phyloP scores from a whole-genome alignment of 2,113 vertebrate species.

The Apus apus region DNA sequence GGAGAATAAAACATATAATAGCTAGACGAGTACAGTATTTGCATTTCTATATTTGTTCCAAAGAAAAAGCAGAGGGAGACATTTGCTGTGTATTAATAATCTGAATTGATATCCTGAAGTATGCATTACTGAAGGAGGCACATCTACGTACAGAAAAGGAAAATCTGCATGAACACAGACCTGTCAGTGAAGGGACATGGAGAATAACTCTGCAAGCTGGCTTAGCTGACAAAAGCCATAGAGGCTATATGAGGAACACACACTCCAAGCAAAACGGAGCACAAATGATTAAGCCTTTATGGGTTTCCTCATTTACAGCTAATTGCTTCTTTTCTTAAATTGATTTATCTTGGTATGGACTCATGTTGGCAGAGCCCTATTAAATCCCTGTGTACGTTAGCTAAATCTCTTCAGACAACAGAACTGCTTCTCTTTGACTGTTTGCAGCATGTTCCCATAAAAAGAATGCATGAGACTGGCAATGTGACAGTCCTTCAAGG shows the following conservation, averaged over 20 bases:
- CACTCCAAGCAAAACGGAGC: neutral
- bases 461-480: constrained; percentile 30
- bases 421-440: constrained; percentile 9
- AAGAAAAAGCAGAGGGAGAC: neutral
- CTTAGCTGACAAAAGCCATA: neutral
- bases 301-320: constrained; percentile 4
- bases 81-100: neutral
- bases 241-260: neutral
- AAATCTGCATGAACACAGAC: neutral
- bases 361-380: neutral
- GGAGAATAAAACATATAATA: neutral
- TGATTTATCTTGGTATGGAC: constrained; percentile 17
- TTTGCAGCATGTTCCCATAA: neutral
- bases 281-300: neutral
- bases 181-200: neutral
- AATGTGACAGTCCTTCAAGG: constrained; percentile 27
- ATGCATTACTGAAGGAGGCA: neutral
- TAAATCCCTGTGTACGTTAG: neutral
- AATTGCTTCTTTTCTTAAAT: neutral
- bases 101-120: neutral
- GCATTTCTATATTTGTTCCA: neutral
- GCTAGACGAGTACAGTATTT: neutral
- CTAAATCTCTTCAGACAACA: constrained; percentile 1
- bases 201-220: neutral
- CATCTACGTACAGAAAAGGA: neutral